Evolutionary conservation across 2,888 invertebrate species (phyloP), one percentile per base, ranked within the genome.

Genomic region (Melanargia galathea): DNA sequence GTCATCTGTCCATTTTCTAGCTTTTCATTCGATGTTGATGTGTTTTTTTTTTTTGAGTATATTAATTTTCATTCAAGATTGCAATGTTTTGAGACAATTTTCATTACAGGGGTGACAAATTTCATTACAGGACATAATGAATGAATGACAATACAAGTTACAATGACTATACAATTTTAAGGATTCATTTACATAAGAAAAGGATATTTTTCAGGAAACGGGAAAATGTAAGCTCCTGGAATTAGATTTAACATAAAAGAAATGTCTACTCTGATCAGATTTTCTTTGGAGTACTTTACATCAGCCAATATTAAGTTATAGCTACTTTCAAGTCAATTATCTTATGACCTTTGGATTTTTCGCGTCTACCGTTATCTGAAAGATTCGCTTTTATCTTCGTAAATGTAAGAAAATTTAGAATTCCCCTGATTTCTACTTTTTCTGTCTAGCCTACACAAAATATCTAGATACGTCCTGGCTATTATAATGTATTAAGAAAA

Each of bases 351-450:
- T 63, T 62, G 46, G 55, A 55, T 48, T 49, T 61, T 57, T 43
- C 48, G 38, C 56, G 24, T 60, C 56, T 63, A 38, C n/a, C 43
- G 45, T 43, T 13, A 18, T 64, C 70, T 76, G 72, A 80, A 80
- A 82, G 74, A 73, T 55, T 71, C 69, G 73, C 77, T 77, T 76
- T 78, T 66, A 75, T 72, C 68, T 73, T 70, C 64, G 60, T 52
- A 49, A 65, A 57, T 30, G 20, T 57, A 33, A 45, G 46, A 20
- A 45, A 18, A 57, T 18, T 18, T 20, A 6, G 45, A 11, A 55
- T 40, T 38, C 22, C n/a, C 24, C 22, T 51, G 33, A 51, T 51
- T 33, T 33, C 20, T 20, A 11, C 22, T 24, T 51, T 33, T 51
- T 33, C 18, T 26, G 51, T 33, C 5, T 33, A 7, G 8, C 10